Evolutionary conservation across 2,113 vertebrate genomes (phyloP).

Genomic region (Strix uralensis): DNA sequence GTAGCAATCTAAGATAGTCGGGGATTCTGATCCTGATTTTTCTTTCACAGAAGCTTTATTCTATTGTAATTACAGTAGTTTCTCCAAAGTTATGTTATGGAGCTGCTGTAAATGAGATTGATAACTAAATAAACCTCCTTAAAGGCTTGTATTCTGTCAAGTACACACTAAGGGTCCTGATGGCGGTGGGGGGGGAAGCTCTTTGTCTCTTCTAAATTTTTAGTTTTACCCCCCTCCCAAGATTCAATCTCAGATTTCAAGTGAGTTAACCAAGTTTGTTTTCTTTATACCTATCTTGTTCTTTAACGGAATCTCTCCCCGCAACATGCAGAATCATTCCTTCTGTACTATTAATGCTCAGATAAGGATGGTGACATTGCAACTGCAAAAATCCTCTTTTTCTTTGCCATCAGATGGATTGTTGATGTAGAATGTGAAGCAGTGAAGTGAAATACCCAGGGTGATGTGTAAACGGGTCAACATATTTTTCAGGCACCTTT

Average conservation of each 20-base stretch:
- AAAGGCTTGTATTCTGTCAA: not conserved
- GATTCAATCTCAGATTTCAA: not conserved
- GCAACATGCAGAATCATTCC: not conserved
- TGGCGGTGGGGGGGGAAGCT: fast-evolving
- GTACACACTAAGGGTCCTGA: not conserved
- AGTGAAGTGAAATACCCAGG: not conserved
- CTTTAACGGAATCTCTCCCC: not conserved
- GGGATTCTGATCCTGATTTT: not conserved
- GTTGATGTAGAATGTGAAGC: not conserved
- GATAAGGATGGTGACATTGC: not conserved
- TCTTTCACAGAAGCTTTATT: not conserved
- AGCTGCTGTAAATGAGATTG: not conserved
- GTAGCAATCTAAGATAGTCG: not conserved
- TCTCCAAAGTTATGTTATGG: not conserved
- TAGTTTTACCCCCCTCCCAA: not conserved
- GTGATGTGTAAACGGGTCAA: not conserved
- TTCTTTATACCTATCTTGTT: not conserved
- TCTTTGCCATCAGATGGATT: not conserved
- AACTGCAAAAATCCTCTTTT: not conserved
- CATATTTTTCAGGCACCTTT: not conserved
- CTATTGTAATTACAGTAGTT: not conserved
- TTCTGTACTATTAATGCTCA: not conserved
- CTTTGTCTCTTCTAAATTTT: not conserved
- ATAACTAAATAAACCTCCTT: not conserved
- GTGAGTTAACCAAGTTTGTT: not conserved